phyloP scores from a whole-genome alignment of 2,888 invertebrate species.

The Oithona nana region DNA sequence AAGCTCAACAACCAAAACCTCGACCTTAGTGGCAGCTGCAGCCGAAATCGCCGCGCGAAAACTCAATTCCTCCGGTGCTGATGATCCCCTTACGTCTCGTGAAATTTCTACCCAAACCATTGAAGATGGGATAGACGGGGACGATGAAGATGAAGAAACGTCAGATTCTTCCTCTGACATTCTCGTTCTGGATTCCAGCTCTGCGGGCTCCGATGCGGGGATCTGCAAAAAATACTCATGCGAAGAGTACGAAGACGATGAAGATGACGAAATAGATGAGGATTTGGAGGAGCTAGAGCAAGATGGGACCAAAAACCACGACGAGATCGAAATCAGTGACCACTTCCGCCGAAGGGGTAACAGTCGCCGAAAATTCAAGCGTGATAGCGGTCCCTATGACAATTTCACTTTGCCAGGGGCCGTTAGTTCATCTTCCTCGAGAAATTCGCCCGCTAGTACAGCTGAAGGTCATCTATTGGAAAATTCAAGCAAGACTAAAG shows the following conservation, averaged over 20 bases:
- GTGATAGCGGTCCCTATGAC: background rate
- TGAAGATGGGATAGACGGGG: background rate
- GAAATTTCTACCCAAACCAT: background rate
- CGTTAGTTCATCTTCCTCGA: background rate
- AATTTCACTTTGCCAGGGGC: background rate
- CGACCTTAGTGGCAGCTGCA: background rate
- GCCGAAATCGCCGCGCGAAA: background rate
- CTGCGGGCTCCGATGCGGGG: background rate
- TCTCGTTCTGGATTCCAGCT: background rate
- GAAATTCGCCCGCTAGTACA: background rate
- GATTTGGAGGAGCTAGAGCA: background rate
- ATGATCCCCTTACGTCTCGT: too few relatives aligned
- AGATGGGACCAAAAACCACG: background rate
- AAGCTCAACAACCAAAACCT: too few relatives aligned
- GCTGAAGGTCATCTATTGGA: background rate
- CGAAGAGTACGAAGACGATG: too few relatives aligned
- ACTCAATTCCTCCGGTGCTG: background rate
- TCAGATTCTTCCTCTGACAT: background rate
- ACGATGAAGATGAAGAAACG: background rate
- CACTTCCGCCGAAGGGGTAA: background rate
- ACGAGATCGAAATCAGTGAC: background rate
- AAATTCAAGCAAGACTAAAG: background rate
- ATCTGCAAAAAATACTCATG: too few relatives aligned
- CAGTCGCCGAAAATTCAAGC: background rate
- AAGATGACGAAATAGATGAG: background rate